Conservation (phyloP, 2,113 vertebrate genomes). For the Bufo bufo region DNA sequence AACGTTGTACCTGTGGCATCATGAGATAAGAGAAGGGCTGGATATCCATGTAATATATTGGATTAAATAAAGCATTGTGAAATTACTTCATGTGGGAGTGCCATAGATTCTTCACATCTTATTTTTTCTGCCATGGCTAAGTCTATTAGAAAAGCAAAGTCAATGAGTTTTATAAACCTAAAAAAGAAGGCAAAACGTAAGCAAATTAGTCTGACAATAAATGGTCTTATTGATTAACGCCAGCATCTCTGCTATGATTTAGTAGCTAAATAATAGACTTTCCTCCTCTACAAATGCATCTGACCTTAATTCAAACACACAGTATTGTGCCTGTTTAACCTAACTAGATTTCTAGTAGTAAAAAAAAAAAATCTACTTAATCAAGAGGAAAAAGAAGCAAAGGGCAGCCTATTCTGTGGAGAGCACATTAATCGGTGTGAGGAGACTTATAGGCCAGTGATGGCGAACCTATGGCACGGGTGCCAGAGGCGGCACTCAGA, state of each 20-base stretch:
- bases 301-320: not conserved
- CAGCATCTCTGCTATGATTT: not conserved
- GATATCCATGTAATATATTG: too few species aligned
- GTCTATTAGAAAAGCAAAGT: too few species aligned
- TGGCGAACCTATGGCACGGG: too few species aligned
- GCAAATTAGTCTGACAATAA: conserved; percentile 1
- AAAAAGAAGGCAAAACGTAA: not conserved
- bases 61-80: too few species aligned
- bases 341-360: not conserved
- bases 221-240: conserved; percentile 1
- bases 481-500: too few species aligned
- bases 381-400: not conserved
- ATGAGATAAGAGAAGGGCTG: too few species aligned
- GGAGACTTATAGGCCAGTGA: too few species aligned
- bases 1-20: too few species aligned
- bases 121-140: too few species aligned
- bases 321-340: not conserved
- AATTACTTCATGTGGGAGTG: too few species aligned
- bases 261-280: conserved; percentile 1
- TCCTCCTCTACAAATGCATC: not conserved
- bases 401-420: not conserved
- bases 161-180: not conserved
- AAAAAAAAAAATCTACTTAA: not conserved
- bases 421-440: too few species aligned
- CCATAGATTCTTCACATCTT: too few species aligned